Base-by-base conservation (phyloP, 2,797 vertebrate genomes). In the Phaenicophaeus curvirostris region DNA sequence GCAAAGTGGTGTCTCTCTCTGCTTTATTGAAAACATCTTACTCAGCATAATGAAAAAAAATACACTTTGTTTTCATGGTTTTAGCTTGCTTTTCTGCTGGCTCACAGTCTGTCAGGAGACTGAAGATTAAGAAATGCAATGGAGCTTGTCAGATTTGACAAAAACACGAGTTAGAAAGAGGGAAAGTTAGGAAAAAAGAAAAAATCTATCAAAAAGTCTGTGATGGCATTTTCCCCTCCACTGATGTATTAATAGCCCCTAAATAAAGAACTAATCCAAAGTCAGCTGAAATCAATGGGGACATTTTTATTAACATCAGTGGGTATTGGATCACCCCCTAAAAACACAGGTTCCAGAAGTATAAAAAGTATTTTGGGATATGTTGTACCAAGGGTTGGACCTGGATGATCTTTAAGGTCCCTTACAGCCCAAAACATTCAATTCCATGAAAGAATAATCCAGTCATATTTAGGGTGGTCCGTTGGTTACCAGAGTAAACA, bases 1-100 rank as follows among this genome's bases (percentile, higher is more conserved):
- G 97, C 97, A 96, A 95, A 95, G 77, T 31, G 80, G 59, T 96
- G 57, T 59, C 87, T 96, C 81, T 77, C 85, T 96, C 94, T 96
- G 86, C 90, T 94, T 97, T 97, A 96, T 78, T 98, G 97, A 96
- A 98, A 98, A 98, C 97, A 97, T 97, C 94, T 98, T 96, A 96
- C 81, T 88, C 94, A 97, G 91, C 89, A 93, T 93, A 95, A 95
- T 88, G 96, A 97, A 97, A 97, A 97, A 44, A 95, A 93, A 93
- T 42, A 24, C 62, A 80, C 65, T 96, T 93, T 19, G 31, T 97
- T 97, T 96, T 91, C 94, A 94, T 83, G 76, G 63, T 88, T 97
- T 95, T 93, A 86, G 95, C 77, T 95, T 94, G 66, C 88, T 88
- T 96, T 94, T 96, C 88, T 94, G 87, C 85, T 96, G 90, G 90